These are phyloP conservation scores for Nomada fucata DNA, from an alignment of 2,888 invertebrate genomes.

Conservation along the genomic window DNA sequence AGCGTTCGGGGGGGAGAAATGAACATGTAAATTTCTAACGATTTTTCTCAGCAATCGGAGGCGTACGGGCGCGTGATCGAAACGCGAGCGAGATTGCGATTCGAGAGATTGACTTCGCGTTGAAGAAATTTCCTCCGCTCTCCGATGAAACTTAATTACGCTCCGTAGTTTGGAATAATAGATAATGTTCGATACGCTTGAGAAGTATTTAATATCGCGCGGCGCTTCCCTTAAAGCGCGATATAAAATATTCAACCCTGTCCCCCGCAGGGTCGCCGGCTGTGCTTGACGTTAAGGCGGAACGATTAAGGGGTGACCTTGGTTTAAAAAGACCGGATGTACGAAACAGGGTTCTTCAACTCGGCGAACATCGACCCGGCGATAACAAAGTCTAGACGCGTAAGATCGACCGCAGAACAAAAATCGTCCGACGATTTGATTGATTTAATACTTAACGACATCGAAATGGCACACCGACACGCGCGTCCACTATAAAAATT, in stretches of 20 bases:
- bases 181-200: conserved; percentile 28
- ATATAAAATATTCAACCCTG: conserved; percentile 69
- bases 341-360: conserved; percentile 59
- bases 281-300: conserved; percentile 67
- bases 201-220: conserved; percentile 59
- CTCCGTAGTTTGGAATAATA: conserved; percentile 32
- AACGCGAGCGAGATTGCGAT: background rate
- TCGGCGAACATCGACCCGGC: conserved; percentile 1
- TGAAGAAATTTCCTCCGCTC: too few species aligned
- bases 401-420: background rate
- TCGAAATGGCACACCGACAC: background rate
- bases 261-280: conserved; percentile 57
- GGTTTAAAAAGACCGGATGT: conserved; percentile 47
- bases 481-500: background rate
- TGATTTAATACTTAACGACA: background rate
- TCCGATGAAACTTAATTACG: conserved; percentile 8
- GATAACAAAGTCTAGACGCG: conserved; percentile 9
- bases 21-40: background rate
- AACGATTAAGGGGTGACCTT: conserved; percentile 60
- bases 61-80: too few species aligned
- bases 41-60: too few species aligned
- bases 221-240: conserved; percentile 56
- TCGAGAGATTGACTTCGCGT: background rate
- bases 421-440: background rate
- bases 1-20: background rate